Base-by-base conservation (phyloP, 1,140 invertebrate species). In the Caenorhabditis tropicalis region DNA sequence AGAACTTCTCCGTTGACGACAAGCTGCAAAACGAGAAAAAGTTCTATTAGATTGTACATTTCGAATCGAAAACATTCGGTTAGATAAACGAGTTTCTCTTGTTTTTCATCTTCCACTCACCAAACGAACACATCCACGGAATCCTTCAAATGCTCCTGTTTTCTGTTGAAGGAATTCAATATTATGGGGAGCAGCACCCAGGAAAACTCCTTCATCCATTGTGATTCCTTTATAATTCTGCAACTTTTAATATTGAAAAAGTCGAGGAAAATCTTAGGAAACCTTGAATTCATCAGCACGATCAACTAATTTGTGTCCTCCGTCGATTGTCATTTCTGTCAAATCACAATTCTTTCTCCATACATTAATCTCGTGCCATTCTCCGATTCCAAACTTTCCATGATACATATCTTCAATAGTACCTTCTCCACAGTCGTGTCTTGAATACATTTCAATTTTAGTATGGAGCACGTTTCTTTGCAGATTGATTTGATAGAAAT, bases 381-480 rank as follows among this genome's bases (percentile, higher is more conserved):
- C 82, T 29, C 82, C 82, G 16, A 82, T 21, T 16, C 4, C 60
- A 21, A 82, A 82, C 19, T 58, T 21, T 70, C 82, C 82, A 74
- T 60, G 82, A 24, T 82, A 82, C 56, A 82, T 58, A 24, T 82
- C 82, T 39, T 82, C 82, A 21, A 82, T 82, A 31, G 82, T 82
- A 0, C 82, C 82, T 49, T 82, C 82, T 48, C 82, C 82, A 74
- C 82, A 82, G 53, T 82, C 82, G 29, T 82, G 82, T 70, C 82
- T 65, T 58, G 21, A 81, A 33, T 10, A 27, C 0, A 12, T 49
- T 48, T 48, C 5, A 19, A 65, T 19, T 39, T 65, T n/a, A n/a
- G n/a, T n/a, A n/a, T n/a, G n/a, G n/a, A n/a, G n/a, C n/a, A n/a
- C n/a, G n/a, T n/a, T n/a, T n/a, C n/a, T n/a, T n/a, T n/a, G n/a